Base-by-base conservation (phyloP, 1,140 invertebrate genomes). In the Meloidogyne hapla region DNA sequence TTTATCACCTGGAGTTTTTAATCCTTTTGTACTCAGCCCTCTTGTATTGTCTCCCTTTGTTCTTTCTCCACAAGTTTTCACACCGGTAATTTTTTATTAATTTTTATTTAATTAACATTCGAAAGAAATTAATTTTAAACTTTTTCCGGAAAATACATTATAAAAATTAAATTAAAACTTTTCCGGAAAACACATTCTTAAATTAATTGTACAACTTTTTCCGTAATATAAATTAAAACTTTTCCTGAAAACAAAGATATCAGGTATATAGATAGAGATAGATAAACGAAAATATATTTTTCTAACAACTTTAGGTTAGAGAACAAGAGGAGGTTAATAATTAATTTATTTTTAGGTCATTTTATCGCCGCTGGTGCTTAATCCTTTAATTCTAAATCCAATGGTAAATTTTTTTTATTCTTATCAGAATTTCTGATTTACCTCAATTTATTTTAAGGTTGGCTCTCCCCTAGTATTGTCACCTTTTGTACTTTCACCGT, bases 1-100 rank as follows among this genome's bases (percentile, higher is more conserved):
- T 42, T 26, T 79, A 21, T 69, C 78, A 2, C 78, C 78, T 1
- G 69, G 77, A 3, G 67, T 79, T 6, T 79, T 81, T 15, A 79
- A 61, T 8, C 80, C 80, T 40, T 56, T 83, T 26, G 69, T 83
- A 15, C 71, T 83, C 3, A 68, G 74, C 0, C 83, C 82, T 21
- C 40, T 77, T 6, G 61, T 83, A 15, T 33, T 83, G 10, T 63
- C 78, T 2, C 82, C 82, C 5, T 77, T 82, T 42, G 80, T 83
- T 38, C 63, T 83, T 26, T 84, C 82, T 23, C 82, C 82, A 25
- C 77, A 74, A 45, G 83, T 77, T 18, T 82, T 75, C 33, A 79
- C 70, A 9, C 81, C 79, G 23, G 77, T 87, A 6, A 15, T 45
- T 18, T 45, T 45, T 45, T 15, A 42, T 42, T n/a, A n/a, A n/a